Evolutionary conservation across 2,888 invertebrate species (phyloP).

Genomic region (Trachelus stipa): DNA sequence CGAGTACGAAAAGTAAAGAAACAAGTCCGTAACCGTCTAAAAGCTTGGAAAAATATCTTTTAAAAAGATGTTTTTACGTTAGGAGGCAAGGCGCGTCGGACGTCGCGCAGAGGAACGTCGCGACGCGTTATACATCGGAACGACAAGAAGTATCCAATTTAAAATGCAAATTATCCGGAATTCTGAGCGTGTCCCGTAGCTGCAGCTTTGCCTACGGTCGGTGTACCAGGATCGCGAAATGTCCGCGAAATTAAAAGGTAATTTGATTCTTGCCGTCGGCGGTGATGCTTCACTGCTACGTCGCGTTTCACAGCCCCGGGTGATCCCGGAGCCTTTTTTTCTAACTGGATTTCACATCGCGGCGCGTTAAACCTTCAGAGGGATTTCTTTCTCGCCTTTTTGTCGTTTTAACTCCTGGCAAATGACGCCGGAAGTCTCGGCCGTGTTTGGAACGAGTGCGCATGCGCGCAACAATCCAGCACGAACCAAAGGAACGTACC

Average conservation of each 20-base stretch:
- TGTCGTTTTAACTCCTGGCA: background rate
- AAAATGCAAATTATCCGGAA: constrained; percentile 61
- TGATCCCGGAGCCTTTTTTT: constrained; percentile 24
- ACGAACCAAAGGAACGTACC: background rate
- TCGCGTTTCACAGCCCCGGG: background rate
- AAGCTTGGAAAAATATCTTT: background rate
- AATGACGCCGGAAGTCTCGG: background rate
- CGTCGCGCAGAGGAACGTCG: background rate
- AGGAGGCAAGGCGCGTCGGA: background rate
- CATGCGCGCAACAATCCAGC: background rate
- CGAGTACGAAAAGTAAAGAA: background rate
- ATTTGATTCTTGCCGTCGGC: constrained; percentile 56
- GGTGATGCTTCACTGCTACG: background rate
- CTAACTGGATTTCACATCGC: constrained; percentile 2
- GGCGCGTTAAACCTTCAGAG: background rate
- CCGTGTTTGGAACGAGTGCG: background rate
- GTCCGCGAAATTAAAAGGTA: constrained; percentile 64
- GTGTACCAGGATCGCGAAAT: constrained; percentile 45
- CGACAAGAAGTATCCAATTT: constrained; percentile 49
- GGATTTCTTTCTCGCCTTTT: background rate
- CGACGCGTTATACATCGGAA: background rate
- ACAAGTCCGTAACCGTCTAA: background rate
- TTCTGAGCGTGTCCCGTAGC: constrained; percentile 54
- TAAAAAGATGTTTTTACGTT: background rate
- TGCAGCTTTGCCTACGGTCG: constrained; percentile 29